These are phyloP conservation scores for Thoracochromis brauschi DNA, from an alignment of 2,113 vertebrate species.

Conservation along the genomic window DNA sequence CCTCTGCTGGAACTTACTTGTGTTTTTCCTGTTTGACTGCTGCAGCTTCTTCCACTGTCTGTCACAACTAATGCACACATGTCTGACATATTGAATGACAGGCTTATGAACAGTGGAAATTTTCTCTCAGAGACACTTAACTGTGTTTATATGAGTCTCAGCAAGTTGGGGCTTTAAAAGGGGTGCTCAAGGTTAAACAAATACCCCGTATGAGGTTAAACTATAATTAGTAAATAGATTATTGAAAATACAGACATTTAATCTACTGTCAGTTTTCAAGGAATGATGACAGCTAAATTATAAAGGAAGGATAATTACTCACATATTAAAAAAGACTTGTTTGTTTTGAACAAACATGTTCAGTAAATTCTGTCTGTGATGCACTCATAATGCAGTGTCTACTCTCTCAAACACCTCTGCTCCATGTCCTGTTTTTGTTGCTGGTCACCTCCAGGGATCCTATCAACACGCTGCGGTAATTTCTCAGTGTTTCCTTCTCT, in stretches of 20 bases:
- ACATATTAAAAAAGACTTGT: background rate
- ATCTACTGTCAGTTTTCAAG: background rate
- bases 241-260: background rate
- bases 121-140: background rate
- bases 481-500: background rate
- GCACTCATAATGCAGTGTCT: background rate
- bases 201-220: background rate
- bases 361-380: background rate
- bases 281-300: background rate
- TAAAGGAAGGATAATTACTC: background rate
- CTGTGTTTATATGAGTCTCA: background rate
- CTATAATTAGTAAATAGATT: background rate
- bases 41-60: background rate
- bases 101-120: background rate
- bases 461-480: background rate
- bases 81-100: background rate
- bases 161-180: background rate
- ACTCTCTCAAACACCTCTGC: background rate
- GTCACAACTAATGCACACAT: background rate
- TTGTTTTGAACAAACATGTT: background rate
- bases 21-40: background rate
- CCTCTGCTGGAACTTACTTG: background rate
- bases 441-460: background rate
- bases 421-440: background rate
- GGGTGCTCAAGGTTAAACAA: background rate